phyloP scores from a whole-genome alignment of 92 coral and sea anemone genomes.

The Parazoanthus darwini region DNA sequence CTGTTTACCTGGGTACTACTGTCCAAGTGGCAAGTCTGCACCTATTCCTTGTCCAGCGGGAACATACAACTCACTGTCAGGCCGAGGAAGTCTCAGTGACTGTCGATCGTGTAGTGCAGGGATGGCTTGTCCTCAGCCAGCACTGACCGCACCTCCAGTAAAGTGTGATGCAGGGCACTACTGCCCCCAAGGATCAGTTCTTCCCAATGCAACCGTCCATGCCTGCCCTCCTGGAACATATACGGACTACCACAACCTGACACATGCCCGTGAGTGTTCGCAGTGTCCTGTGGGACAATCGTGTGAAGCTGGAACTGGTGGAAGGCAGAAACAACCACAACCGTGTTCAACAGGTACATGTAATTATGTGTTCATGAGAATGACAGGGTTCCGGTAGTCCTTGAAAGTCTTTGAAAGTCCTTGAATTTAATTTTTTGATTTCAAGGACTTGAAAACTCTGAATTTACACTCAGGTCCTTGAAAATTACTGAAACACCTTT shows the following conservation, averaged over 20 bases:
- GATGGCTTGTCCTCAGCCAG: constrained; percentile 91
- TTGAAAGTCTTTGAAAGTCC: too few relatives aligned
- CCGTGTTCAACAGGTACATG: constrained; percentile 94
- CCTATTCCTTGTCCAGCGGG: constrained; percentile 94
- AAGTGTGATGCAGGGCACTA: constrained; percentile 92
- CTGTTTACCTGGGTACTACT: constrained; percentile 93
- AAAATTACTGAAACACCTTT: too few relatives aligned
- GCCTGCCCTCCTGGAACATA: constrained; percentile 97
- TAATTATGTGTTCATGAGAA: constrained; percentile 29
- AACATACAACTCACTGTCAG: constrained; percentile 58
- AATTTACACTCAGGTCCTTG: too few relatives aligned
- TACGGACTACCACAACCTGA: constrained; percentile 92
- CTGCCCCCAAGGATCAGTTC: constrained; percentile 93
- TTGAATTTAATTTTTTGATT: too few relatives aligned
- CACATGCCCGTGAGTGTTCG: constrained; percentile 88
- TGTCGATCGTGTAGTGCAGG: constrained; percentile 95
- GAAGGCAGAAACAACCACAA: constrained; percentile 94
- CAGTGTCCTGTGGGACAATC: constrained; percentile 94
- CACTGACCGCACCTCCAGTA: constrained; percentile 81
- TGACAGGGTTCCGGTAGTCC: not conserved
- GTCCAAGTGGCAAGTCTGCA: constrained; percentile 62
- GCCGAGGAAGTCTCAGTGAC: constrained; percentile 56
- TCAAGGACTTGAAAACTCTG: too few relatives aligned
- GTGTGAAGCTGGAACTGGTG: constrained; percentile 97
- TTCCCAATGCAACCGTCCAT: constrained; percentile 82